phyloP scores from a whole-genome alignment of 2,113 vertebrate species.

The Malaclemys terrapin region DNA sequence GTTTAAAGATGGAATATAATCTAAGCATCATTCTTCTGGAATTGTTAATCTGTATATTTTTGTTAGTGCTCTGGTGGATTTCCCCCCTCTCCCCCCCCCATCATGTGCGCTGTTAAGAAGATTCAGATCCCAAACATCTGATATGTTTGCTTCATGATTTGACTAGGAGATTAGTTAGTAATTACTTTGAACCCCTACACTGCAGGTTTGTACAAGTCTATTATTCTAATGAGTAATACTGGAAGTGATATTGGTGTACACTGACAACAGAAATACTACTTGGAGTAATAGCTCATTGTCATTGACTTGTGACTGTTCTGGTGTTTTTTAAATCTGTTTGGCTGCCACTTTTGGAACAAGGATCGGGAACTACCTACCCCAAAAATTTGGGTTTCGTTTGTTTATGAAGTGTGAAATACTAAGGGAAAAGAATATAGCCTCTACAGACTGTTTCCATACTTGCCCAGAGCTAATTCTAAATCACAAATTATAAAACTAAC shows the following conservation, averaged over 20 bases:
- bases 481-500: slow-evolving; percentile 16
- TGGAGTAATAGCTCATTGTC: slow-evolving; percentile 9
- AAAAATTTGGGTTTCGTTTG: not conserved
- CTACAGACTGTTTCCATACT: not conserved
- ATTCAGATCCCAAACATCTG: slow-evolving; percentile 14
- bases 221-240: not conserved
- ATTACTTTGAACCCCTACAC: slow-evolving; percentile 16
- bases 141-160: slow-evolving; percentile 49
- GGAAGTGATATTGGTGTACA: slow-evolving; percentile 24
- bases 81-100: not conserved
- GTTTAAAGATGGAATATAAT: slow-evolving; percentile 4
- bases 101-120: slow-evolving; percentile 29
- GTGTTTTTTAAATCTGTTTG: slow-evolving; percentile 1
- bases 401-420: not conserved
- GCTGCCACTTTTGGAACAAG: slow-evolving; percentile 24
- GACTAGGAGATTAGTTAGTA: slow-evolving; percentile 49
- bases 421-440: slow-evolving; percentile 12
- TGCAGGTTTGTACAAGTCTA: slow-evolving; percentile 1
- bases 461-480: slow-evolving; percentile 19
- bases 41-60: slow-evolving; percentile 53
- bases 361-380: not conserved
- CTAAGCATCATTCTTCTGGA: slow-evolving; percentile 13
- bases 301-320: slow-evolving; percentile 9
- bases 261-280: slow-evolving; percentile 25
- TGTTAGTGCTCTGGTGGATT: slow-evolving; percentile 34